Base-by-base conservation (phyloP, 2,113 vertebrate genomes). In the Hypanus sabinus region DNA sequence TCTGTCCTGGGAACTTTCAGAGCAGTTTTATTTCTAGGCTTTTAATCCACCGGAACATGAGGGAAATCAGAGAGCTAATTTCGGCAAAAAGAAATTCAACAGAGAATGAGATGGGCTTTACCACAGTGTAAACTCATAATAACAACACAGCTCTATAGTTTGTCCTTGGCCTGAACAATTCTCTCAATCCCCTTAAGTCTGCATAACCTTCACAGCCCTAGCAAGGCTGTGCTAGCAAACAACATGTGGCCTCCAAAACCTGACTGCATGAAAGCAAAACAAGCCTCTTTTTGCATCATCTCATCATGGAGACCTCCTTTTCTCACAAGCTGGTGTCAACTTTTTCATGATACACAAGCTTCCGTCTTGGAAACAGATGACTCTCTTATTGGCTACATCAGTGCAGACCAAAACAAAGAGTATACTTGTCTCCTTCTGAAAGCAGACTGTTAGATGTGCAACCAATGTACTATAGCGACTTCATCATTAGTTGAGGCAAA, bases 201-300 rank as follows among this genome's bases (percentile, higher is more conserved):
- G 20, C 62, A 62, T 77, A 94, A 81, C 76, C 93, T 94, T 62
- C 57, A 65, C 76, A 77, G 77, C 24, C 94, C 60, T 83, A 85
- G 33, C 77, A 94, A 96, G 96, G 96, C 95, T 95, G 95, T 95
- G 95, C 96, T 95, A 94, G 94, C 94, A 95, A 95, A 57, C 96
- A 95, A 96, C 96, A 95, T 95, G 79, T 94, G 95, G 95, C 94
- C 96, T 90, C 87, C 62, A 68, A 68, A 90, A 55, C 62, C 60
- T 18, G 62, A 90, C 87, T 90, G 62, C 94, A 77, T 80, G 92
- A 90, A 60, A 93, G 94, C 46, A 46, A 73, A 94, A 93, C 94
- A 94, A 94, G 94, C 20, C n/a, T 73, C 30, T 68, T 71, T 22
- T 87, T 94, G 88, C 85, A 75, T 73, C 16, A 75, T 71, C 85